A percentile compares a stretch with the other conserved stretches of the same genome.
phyloP scores from a whole-genome alignment of 2,113 vertebrate species.

The Ictalurus punctatus region DNA sequence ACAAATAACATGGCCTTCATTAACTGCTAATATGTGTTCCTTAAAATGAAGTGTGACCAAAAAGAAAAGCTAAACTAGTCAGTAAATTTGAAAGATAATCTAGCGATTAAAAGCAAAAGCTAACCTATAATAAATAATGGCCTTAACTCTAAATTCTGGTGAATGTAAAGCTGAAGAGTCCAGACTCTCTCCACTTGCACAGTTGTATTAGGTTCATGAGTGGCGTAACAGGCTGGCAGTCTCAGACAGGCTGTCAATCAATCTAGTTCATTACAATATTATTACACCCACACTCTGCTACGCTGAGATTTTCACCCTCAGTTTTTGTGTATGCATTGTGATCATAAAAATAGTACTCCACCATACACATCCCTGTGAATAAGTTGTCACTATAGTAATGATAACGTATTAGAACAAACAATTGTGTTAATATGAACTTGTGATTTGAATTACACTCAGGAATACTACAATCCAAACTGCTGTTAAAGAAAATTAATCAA shows the following conservation, averaged over 20 bases:
- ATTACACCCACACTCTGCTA: conserved; percentile 13
- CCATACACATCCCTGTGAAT: neutral
- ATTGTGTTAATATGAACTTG: neutral
- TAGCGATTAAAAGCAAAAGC: neutral
- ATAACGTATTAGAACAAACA: neutral
- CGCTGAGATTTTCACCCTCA: neutral
- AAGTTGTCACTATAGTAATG: neutral
- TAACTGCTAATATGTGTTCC: neutral
- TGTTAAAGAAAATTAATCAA: neutral
- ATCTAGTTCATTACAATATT: conserved; percentile 10
- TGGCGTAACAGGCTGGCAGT: neutral
- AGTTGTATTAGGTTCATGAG: neutral
- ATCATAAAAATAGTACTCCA: neutral
- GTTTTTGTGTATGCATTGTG: neutral
- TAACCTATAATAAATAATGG: neutral
- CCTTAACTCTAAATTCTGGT: neutral
- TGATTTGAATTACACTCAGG: neutral
- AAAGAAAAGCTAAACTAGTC: neutral
- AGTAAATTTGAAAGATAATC: neutral
- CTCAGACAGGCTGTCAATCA: conserved; percentile 25
- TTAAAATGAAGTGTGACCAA: neutral
- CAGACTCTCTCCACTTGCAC: neutral
- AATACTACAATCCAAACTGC: neutral
- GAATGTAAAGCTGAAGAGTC: neutral
- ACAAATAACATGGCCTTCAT: neutral